Conservation (phyloP, 2,113 vertebrate genomes). For the Numida meleagris region DNA sequence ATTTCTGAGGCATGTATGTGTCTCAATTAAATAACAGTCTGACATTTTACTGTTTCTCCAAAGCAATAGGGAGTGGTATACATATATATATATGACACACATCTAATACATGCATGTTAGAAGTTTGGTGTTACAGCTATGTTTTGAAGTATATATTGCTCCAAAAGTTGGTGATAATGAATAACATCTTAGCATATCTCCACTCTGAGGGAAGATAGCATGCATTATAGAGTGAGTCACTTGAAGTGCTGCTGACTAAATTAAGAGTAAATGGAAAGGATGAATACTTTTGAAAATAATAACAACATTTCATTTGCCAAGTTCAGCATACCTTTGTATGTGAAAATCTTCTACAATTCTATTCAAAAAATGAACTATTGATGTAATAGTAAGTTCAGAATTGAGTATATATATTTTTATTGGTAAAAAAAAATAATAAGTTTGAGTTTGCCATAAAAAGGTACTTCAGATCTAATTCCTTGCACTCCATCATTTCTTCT, state of each 20-base stretch:
- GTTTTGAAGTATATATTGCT: background rate
- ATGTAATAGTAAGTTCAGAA: background rate
- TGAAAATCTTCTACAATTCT: background rate
- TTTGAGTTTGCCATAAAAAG: background rate
- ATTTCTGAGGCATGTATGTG: background rate
- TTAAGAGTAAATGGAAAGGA: background rate
- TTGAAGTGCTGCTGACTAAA: background rate
- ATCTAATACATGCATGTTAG: background rate
- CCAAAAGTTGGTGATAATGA: background rate
- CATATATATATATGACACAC: background rate
- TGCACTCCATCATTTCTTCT: background rate
- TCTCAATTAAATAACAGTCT: background rate
- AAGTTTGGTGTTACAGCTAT: background rate
- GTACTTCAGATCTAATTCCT: background rate
- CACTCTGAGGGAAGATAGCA: background rate
- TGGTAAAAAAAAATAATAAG: background rate
- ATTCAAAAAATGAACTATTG: background rate
- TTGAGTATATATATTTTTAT: rapidly evolving
- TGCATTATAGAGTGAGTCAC: background rate
- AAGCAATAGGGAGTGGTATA: background rate
- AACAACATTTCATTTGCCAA: background rate
- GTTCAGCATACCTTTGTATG: background rate
- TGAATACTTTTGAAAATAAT: background rate
- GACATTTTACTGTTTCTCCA: background rate
- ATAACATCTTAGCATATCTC: background rate